Conservation (phyloP, 2,113 vertebrate species). For the Brachyhypopomus gauderio region DNA sequence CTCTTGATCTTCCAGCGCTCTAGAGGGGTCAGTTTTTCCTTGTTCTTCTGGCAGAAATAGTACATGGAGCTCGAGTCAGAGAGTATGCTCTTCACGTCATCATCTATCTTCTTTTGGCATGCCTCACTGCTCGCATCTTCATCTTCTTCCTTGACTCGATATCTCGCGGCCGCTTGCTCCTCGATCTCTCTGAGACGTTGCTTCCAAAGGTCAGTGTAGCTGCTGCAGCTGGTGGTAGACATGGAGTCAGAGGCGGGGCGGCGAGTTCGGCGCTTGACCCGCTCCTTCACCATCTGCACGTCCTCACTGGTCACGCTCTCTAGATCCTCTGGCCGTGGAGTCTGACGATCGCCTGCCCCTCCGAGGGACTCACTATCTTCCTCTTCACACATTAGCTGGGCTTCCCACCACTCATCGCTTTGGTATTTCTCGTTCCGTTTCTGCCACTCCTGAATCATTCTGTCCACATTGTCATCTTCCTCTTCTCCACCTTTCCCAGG, state of each 20-base stretch:
- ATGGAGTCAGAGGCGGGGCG: conserved; percentile 65
- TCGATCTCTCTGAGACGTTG: conserved; percentile 87
- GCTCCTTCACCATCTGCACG: conserved; percentile 76
- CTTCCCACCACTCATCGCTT: conserved; percentile 73
- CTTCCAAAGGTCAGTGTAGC: conserved; percentile 84
- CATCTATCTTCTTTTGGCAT: conserved; percentile 73
- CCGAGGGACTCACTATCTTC: conserved; percentile 52
- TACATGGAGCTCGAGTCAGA: conserved; percentile 89
- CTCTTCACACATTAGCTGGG: conserved; percentile 71
- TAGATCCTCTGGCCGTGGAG: conserved; percentile 63
- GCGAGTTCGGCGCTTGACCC: conserved; percentile 59
- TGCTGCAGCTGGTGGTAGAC: conserved; percentile 81
- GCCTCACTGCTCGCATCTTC: conserved; percentile 36
- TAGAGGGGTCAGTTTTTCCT: conserved; percentile 86
- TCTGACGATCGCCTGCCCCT: conserved; percentile 43
- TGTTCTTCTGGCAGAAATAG: conserved; percentile 92
- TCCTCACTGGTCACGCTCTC: conserved; percentile 86
- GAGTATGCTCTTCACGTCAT: conserved; percentile 80
- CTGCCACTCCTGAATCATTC: conserved; percentile 88
- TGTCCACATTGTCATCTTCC: conserved; percentile 71
- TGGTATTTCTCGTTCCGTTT: conserved; percentile 85
- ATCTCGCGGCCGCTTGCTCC: conserved; percentile 78
- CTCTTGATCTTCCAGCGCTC: conserved; percentile 95
- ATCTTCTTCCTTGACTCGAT: conserved; percentile 61
- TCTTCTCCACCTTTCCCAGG: conserved; percentile 52